Conservation (phyloP, 2,888 invertebrate genomes). For the Erebia ligea region DNA sequence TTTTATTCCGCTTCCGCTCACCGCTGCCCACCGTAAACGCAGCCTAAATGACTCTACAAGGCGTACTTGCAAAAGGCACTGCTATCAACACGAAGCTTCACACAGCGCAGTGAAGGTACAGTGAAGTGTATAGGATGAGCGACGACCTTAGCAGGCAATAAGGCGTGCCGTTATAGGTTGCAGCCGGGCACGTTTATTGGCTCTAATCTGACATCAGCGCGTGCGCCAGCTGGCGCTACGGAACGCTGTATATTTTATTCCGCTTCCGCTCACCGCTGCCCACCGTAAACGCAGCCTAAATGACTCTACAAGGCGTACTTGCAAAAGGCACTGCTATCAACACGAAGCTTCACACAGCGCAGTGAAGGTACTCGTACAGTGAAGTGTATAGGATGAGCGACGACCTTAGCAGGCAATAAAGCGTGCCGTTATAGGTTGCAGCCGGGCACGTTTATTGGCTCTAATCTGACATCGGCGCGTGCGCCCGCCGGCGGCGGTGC, state of each 20-base stretch:
- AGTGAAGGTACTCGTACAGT: conserved; percentile 2
- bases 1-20: too few species aligned
- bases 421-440: conserved; percentile 46
- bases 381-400: conserved; percentile 37
- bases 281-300: too few species aligned
- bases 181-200: conserved; percentile 50
- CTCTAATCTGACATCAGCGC: conserved; percentile 52
- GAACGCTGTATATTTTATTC: too few species aligned
- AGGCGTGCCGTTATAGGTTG: conserved; percentile 46
- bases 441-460: conserved; percentile 49
- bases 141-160: conserved; percentile 43
- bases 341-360: too few species aligned
- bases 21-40: too few species aligned
- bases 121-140: conserved; percentile 36
- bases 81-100: too few species aligned
- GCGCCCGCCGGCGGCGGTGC: conserved; percentile 44
- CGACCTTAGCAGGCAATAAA: conserved; percentile 44
- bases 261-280: too few species aligned
- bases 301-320: too few species aligned
- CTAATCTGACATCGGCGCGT: conserved; percentile 53
- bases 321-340: too few species aligned
- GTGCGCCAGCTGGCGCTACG: conserved; percentile 48
- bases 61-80: too few species aligned
- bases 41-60: too few species aligned
- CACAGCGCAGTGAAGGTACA: neutral